Conservation (phyloP, 1,140 invertebrate genomes). For the Tyrophagus putrescentiae region DNA sequence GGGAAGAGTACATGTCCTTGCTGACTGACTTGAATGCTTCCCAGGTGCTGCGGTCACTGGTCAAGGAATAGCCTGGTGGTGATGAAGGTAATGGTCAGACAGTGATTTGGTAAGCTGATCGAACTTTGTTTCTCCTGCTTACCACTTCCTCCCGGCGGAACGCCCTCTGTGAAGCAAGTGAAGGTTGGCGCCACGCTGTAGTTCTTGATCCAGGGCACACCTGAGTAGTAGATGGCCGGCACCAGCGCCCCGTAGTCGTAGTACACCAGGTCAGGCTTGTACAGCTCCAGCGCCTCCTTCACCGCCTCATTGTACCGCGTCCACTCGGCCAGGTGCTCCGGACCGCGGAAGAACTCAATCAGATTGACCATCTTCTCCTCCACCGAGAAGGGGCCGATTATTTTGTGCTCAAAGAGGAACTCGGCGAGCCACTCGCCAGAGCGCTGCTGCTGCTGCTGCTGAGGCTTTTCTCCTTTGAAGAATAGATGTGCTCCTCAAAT, state of each 20-base stretch:
- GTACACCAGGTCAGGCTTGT: constrained; percentile 6
- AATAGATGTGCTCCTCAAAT: not conserved
- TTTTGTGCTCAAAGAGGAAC: not conserved
- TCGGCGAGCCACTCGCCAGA: not conserved
- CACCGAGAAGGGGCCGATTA: not conserved
- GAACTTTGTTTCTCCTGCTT: not conserved
- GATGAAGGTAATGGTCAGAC: too few species aligned
- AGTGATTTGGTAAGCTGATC: too few species aligned
- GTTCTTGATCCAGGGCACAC: constrained; percentile 7
- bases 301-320: not conserved
- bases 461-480: not conserved
- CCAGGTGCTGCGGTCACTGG: too few species aligned
- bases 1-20: too few species aligned
- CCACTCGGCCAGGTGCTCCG: not conserved
- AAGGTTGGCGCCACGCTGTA: not conserved
- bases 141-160: not conserved
- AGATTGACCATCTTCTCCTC: not conserved
- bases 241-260: constrained; percentile 1
- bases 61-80: too few species aligned
- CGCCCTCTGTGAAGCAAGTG: not conserved
- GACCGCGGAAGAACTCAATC: not conserved
- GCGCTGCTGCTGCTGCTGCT: not conserved
- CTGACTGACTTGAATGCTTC: too few species aligned
- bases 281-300: not conserved
- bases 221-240: not conserved